Conservation (phyloP, 2,797 vertebrate species). For the Muscicapa comitata region DNA sequence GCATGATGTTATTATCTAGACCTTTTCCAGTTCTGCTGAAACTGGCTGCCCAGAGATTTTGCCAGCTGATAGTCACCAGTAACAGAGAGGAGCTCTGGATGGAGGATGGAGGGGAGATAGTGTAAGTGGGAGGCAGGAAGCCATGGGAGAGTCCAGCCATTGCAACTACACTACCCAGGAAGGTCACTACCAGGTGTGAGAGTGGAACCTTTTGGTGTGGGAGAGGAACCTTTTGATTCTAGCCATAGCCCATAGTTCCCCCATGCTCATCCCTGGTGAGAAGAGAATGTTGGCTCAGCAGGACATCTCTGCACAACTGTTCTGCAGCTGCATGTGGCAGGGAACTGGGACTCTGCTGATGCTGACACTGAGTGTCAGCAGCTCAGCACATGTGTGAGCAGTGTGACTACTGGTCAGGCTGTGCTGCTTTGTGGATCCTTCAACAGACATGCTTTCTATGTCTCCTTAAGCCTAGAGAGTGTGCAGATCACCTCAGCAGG, state of each 20-base stretch:
- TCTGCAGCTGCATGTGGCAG: background rate
- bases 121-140: background rate
- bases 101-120: background rate
- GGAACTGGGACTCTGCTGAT: background rate
- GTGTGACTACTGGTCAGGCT: background rate
- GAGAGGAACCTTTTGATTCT: background rate
- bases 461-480: background rate
- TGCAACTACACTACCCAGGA: accelerated
- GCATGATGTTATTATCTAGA: background rate
- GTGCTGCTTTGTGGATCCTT: background rate
- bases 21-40: background rate
- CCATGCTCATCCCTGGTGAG: background rate
- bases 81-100: background rate
- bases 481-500: background rate
- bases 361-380: background rate
- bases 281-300: background rate
- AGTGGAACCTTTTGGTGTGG: background rate
- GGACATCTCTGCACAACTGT: background rate
- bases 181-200: background rate
- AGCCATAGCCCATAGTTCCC: background rate
- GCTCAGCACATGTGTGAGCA: background rate
- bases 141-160: accelerated
- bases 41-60: background rate
- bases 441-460: background rate
- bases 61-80: background rate